These are phyloP conservation scores for Drepana arcuata DNA, from an alignment of 1,140 invertebrate species.

Conservation along the genomic window DNA sequence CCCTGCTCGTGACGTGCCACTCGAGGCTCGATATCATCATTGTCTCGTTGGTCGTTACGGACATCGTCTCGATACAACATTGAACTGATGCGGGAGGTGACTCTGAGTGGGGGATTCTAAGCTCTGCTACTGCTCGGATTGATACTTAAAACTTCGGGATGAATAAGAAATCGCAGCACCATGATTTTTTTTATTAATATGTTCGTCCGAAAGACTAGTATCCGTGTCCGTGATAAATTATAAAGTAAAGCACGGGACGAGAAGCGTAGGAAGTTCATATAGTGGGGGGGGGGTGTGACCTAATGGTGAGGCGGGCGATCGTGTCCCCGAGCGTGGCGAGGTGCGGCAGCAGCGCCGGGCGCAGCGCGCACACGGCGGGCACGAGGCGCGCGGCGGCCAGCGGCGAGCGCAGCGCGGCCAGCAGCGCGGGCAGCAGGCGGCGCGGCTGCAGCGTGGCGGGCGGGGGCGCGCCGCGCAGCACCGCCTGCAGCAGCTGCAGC, in stretches of 20 bases:
- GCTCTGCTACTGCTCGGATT: neutral
- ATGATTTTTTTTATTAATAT: neutral
- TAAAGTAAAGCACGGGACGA: too few relatives aligned
- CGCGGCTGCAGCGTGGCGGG: constrained; percentile 77
- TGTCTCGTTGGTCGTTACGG: neutral
- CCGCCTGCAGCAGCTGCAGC: constrained; percentile 77
- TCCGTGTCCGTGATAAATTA: too few relatives aligned
- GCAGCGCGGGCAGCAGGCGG: constrained; percentile 24
- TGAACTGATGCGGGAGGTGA: neutral
- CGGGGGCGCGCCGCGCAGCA: constrained; percentile 74
- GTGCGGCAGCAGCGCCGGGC: neutral
- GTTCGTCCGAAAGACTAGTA: too few relatives aligned
- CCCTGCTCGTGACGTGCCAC: constrained; percentile 47
- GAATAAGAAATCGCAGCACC: neutral
- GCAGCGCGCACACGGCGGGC: neutral
- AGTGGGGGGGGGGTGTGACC: too few relatives aligned
- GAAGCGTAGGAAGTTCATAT: too few relatives aligned
- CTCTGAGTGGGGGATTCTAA: neutral
- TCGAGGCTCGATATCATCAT: constrained; percentile 1
- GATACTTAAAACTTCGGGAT: neutral
- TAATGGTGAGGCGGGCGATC: neutral
- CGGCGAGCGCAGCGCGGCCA: neutral
- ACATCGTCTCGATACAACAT: neutral
- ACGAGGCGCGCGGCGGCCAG: neutral
- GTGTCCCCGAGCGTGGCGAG: neutral